Percentiles rank a stretch among this genome's conserved stretches.
phyloP scores from a whole-genome alignment of 2,113 vertebrate genomes.

The Actinemys pallida region DNA sequence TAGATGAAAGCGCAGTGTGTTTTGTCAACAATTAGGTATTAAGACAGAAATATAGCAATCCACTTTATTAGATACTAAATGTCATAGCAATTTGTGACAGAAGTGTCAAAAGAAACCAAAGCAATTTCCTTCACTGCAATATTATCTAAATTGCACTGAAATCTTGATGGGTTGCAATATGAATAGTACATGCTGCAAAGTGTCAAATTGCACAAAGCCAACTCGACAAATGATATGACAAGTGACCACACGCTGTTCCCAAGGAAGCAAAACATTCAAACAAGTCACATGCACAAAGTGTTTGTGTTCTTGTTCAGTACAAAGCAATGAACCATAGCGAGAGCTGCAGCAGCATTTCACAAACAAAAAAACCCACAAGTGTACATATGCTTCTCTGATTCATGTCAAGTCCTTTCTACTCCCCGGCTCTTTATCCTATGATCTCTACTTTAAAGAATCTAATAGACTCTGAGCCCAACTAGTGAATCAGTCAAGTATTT shows the following conservation, averaged over 20 bases:
- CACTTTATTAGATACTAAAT: conserved; percentile 75
- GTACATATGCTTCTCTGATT: conserved; percentile 35
- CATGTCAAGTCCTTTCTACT: neutral
- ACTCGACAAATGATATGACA: neutral
- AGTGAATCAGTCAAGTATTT: neutral
- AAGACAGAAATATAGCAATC: conserved; percentile 70
- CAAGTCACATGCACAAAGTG: conserved; percentile 57
- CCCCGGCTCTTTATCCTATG: neutral
- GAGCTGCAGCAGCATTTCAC: conserved; percentile 33
- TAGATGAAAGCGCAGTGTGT: conserved; percentile 35
- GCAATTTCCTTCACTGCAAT: conserved; percentile 36
- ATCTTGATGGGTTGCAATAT: conserved; percentile 47
- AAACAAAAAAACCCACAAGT: conserved; percentile 35
- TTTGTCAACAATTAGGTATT: conserved; percentile 28
- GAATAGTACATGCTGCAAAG: conserved; percentile 58
- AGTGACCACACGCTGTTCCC: conserved; percentile 61
- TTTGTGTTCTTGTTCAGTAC: conserved; percentile 23
- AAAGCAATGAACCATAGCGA: neutral
- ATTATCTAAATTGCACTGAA: conserved; percentile 55
- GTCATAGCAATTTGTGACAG: conserved; percentile 68
- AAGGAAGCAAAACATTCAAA: conserved; percentile 75
- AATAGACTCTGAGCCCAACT: neutral
- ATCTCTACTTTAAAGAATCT: neutral
- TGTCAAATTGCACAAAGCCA: conserved; percentile 55
- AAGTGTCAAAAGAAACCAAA: conserved; percentile 72